Evolutionary conservation across 2,113 vertebrate genomes (phyloP).

Genomic region (Dromiciops gliroides): DNA sequence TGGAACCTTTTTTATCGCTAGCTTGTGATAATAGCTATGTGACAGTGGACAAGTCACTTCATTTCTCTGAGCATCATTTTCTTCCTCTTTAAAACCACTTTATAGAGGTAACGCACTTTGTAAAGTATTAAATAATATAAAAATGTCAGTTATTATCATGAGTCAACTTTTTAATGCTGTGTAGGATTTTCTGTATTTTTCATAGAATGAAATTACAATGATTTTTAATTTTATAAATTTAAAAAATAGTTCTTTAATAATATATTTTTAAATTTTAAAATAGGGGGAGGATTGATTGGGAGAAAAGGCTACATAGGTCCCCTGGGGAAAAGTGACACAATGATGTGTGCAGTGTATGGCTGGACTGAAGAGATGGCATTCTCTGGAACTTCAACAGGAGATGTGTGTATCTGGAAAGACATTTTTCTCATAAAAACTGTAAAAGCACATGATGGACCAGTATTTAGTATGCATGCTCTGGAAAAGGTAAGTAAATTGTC

Average conservation of each 20-base stretch:
- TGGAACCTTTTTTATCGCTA: neutral
- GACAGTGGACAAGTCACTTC: neutral
- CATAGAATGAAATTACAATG: slow-evolving; percentile 22
- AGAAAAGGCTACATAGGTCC: slow-evolving; percentile 93
- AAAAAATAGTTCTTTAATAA: slow-evolving; percentile 22
- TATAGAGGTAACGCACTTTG: neutral
- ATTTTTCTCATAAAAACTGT: slow-evolving; percentile 97
- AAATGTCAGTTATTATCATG: neutral
- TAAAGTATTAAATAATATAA: neutral
- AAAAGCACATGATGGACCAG: slow-evolving; percentile 97
- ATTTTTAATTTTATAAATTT: slow-evolving; percentile 13
- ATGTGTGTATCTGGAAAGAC: slow-evolving; percentile 98
- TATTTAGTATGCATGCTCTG: slow-evolving; percentile 98
- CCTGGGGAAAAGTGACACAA: slow-evolving; percentile 91
- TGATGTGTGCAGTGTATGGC: slow-evolving; percentile 98
- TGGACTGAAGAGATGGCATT: slow-evolving; percentile 99
- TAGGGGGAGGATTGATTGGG: slow-evolving; percentile 96
- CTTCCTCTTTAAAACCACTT: neutral
- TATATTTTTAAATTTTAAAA: slow-evolving; percentile 69
- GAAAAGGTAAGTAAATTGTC: slow-evolving; percentile 92
- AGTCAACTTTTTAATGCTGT: slow-evolving; percentile 16
- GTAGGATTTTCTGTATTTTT: slow-evolving; percentile 34
- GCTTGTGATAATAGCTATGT: neutral
- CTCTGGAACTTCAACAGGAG: slow-evolving; percentile 95
- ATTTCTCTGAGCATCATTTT: neutral